These are phyloP conservation scores for Phalacrocorax aristotelis DNA, from an alignment of 2,113 vertebrate species.

Conservation along the genomic window DNA sequence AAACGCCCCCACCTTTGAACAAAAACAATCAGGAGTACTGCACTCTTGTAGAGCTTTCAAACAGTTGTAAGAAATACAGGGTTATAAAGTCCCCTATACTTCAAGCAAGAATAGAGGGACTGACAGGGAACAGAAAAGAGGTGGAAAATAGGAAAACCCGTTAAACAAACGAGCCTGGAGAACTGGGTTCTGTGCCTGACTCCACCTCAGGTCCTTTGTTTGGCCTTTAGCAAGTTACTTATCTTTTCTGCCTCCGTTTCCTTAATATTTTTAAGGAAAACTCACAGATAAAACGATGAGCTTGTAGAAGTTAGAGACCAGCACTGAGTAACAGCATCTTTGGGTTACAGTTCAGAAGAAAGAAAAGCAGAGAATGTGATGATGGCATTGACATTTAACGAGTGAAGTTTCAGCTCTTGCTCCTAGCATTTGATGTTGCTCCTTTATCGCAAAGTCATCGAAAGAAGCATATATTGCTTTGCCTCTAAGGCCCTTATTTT, in stretches of 20 bases:
- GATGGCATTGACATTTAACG: accelerated
- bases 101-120: slow-evolving; percentile 1
- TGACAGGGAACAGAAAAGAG: slow-evolving; percentile 35
- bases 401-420: neutral
- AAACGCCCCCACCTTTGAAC: slow-evolving; percentile 49
- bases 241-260: neutral
- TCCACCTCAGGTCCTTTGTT: neutral
- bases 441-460: neutral
- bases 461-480: neutral
- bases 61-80: neutral
- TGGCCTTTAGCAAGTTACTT: neutral
- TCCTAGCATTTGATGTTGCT: neutral
- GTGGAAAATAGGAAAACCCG: slow-evolving; percentile 9
- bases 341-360: neutral
- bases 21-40: neutral
- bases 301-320: neutral
- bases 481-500: slow-evolving; percentile 40
- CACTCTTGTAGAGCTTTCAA: slow-evolving; percentile 4
- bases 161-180: neutral
- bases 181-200: neutral
- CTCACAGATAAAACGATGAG: neutral
- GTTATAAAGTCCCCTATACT: slow-evolving; percentile 11
- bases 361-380: neutral
- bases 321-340: neutral
- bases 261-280: neutral